phyloP scores from a whole-genome alignment of 2,888 invertebrate genomes.

The Hanleya hanleyi region DNA sequence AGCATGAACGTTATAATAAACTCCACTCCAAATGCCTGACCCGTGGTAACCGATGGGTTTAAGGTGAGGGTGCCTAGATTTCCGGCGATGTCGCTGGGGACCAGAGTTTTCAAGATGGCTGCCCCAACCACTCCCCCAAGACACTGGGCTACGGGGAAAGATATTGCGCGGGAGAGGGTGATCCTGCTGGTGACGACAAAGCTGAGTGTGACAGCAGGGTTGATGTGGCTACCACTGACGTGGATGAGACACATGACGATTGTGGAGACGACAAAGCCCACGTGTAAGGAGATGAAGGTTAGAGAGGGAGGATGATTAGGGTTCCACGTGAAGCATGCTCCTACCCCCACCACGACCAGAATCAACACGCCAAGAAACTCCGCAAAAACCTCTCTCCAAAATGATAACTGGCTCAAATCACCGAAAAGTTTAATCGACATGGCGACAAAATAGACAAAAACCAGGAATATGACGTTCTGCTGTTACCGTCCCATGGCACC shows the following conservation, averaged over 20 bases:
- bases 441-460: too few species aligned
- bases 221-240: conserved; percentile 58
- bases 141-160: conserved; percentile 46
- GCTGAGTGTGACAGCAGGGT: conserved; percentile 51
- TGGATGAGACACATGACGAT: conserved; percentile 41
- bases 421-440: too few species aligned
- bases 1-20: conserved; percentile 48
- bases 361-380: conserved; percentile 52
- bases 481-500: too few species aligned
- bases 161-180: conserved; percentile 31
- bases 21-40: conserved; percentile 49
- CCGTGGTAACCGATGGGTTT: conserved; percentile 34
- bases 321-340: conserved; percentile 30
- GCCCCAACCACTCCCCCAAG: conserved; percentile 46
- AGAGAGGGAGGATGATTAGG: conserved; percentile 18
- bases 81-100: conserved; percentile 39
- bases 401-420: conserved; percentile 44
- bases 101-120: conserved; percentile 37
- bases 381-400: conserved; percentile 51
- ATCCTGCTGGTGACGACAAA: conserved; percentile 10
- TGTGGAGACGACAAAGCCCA: conserved; percentile 50
- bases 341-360: conserved; percentile 45
- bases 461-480: too few species aligned
- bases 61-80: conserved; percentile 46
- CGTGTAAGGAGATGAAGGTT: conserved; percentile 40